A percentile compares a stretch with the other conserved stretches of the same genome.
These are phyloP conservation scores for Temnothorax unifasciatus DNA, from an alignment of 2,888 invertebrate species.

Conservation along the genomic window DNA sequence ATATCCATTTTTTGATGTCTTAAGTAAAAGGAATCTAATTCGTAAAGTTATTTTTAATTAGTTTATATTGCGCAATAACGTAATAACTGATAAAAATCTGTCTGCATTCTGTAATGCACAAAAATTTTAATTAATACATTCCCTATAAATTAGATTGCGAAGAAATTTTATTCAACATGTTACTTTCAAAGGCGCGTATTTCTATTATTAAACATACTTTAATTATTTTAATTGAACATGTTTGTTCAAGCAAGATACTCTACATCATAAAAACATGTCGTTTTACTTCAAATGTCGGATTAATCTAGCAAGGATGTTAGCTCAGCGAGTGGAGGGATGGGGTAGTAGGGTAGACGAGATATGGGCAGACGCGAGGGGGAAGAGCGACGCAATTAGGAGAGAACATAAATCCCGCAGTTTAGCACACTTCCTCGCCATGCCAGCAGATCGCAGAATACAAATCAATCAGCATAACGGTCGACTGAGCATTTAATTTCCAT, in stretches of 20 bases:
- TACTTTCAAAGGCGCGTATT: neutral
- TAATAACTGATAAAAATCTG: neutral
- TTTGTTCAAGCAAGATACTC: neutral
- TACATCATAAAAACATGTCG: slow-evolving; percentile 33
- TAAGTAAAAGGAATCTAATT: neutral
- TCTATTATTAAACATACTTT: slow-evolving; percentile 12
- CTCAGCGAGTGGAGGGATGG: slow-evolving; percentile 40
- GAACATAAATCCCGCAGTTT: slow-evolving; percentile 85
- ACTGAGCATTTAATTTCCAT: slow-evolving; percentile 86
- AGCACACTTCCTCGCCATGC: slow-evolving; percentile 82
- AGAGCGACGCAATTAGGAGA: slow-evolving; percentile 84
- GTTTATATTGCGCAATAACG: neutral
- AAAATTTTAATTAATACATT: slow-evolving; percentile 7
- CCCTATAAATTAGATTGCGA: neutral
- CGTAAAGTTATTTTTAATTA: slow-evolving; percentile 11
- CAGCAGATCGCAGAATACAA: slow-evolving; percentile 84
- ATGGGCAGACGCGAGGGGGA: slow-evolving; percentile 56
- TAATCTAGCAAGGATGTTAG: slow-evolving; percentile 47
- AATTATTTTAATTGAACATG: slow-evolving; percentile 41
- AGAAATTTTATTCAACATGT: slow-evolving; percentile 15
- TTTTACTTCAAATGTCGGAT: slow-evolving; percentile 44
- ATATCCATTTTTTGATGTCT: neutral
- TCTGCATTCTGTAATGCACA: neutral
- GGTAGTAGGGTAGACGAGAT: slow-evolving; percentile 40
- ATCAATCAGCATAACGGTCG: slow-evolving; percentile 85